phyloP scores from a whole-genome alignment of 2,113 vertebrate species.

The Colius striatus region DNA sequence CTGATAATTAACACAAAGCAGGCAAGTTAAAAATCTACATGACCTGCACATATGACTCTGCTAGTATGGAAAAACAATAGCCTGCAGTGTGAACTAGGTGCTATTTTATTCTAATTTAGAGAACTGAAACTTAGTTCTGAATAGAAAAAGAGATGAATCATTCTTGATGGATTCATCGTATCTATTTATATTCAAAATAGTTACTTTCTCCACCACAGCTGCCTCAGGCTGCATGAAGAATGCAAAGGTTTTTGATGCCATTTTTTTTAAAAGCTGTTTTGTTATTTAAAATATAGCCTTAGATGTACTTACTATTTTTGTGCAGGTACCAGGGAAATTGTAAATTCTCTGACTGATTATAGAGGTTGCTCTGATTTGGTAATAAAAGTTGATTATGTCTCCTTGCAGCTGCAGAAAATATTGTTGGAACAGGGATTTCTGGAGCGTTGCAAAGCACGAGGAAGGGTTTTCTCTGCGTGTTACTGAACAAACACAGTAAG shows the following conservation, averaged over 20 bases:
- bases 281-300: neutral
- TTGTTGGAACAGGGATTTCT: rapidly evolving
- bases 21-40: neutral
- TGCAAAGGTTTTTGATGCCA: neutral
- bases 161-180: conserved; percentile 46
- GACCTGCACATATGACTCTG: rapidly evolving
- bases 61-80: neutral
- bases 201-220: neutral
- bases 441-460: rapidly evolving
- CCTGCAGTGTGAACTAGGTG: neutral
- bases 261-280: neutral
- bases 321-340: neutral
- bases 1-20: neutral
- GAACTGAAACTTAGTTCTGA: neutral
- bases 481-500: rapidly evolving
- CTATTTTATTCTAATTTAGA: neutral
- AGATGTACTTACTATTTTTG: neutral
- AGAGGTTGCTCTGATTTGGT: neutral
- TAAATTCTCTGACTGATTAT: neutral
- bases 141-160: conserved; percentile 38
- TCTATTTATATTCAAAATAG: conserved; percentile 19
- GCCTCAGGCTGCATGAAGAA: neutral
- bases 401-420: neutral
- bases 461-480: rapidly evolving
- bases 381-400: neutral